Conservation (phyloP, 1,140 invertebrate species). For the Drosophila jambulina region DNA sequence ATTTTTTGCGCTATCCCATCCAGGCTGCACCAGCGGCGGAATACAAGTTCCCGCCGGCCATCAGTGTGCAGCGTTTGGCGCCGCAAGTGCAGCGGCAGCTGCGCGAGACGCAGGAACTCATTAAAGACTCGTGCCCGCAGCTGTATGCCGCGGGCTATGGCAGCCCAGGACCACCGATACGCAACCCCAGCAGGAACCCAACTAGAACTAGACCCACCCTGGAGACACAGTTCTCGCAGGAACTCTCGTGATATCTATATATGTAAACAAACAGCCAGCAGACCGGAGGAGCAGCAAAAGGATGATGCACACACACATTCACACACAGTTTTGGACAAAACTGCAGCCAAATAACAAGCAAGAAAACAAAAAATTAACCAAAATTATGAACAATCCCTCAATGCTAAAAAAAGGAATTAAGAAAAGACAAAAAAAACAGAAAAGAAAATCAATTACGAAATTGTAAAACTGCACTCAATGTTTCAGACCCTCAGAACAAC, state of each 20-base stretch:
- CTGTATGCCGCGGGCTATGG: slow-evolving; percentile 84
- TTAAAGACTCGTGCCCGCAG: slow-evolving; percentile 85
- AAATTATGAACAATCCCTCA: slow-evolving; percentile 49
- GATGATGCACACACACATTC: slow-evolving; percentile 33
- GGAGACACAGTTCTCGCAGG: slow-evolving; percentile 85
- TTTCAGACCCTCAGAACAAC: slow-evolving; percentile 61
- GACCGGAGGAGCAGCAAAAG: slow-evolving; percentile 32
- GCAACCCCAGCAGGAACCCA: slow-evolving; percentile 82
- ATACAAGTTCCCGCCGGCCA: slow-evolving; percentile 84
- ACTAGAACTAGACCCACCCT: slow-evolving; percentile 85
- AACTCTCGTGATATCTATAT: slow-evolving; percentile 85
- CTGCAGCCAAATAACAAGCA: slow-evolving; percentile 73
- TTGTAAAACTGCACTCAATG: slow-evolving; percentile 81
- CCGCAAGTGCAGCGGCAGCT: slow-evolving; percentile 84
- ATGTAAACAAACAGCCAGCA: slow-evolving; percentile 78
- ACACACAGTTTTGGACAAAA: slow-evolving; percentile 65
- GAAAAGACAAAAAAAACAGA: slow-evolving; percentile 45
- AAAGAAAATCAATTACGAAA: slow-evolving; percentile 65
- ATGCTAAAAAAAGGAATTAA: slow-evolving; percentile 22
- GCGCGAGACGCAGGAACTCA: slow-evolving; percentile 85
- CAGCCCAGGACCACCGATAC: slow-evolving; percentile 83
- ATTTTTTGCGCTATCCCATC: background rate
- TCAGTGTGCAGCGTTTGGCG: slow-evolving; percentile 83
- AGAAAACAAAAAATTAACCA: slow-evolving; percentile 53
- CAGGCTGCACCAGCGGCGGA: slow-evolving; percentile 72